Evolutionary conservation across 2,113 vertebrate genomes (phyloP).

Genomic region (Ailurus styani): DNA sequence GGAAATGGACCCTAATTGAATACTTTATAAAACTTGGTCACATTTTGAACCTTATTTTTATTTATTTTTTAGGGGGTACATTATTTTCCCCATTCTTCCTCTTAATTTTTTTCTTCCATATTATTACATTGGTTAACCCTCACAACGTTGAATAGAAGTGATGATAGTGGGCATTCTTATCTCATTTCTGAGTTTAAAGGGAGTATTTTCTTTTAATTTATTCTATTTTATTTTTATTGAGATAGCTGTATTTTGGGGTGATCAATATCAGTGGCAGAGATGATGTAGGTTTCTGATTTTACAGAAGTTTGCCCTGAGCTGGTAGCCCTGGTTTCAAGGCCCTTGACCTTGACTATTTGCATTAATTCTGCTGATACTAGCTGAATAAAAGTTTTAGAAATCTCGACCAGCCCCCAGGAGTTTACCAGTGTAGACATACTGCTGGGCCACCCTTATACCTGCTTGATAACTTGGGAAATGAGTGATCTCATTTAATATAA

Average conservation of each 20-base stretch:
- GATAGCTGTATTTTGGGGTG: neutral
- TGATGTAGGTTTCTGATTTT: neutral
- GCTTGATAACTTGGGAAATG: neutral
- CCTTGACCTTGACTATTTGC: neutral
- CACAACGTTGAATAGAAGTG: neutral
- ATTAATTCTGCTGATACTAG: neutral
- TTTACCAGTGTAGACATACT: neutral
- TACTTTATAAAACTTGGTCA: neutral
- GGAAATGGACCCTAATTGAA: neutral
- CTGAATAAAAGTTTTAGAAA: neutral
- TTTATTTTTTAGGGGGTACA: neutral
- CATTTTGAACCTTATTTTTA: neutral
- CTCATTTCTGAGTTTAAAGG: neutral
- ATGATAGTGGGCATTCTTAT: neutral
- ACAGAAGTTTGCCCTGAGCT: neutral
- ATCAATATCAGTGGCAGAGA: neutral
- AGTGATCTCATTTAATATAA: neutral
- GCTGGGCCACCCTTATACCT: neutral
- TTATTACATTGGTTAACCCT: neutral
- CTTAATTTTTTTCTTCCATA: neutral
- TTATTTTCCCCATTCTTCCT: neutral
- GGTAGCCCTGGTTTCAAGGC: neutral
- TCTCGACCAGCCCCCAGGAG: neutral
- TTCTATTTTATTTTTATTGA: neutral
- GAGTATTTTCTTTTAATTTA: neutral